A percentile compares a stretch with the other conserved stretches of the same genome.
phyloP scores from a whole-genome alignment of 1,140 invertebrate genomes.

The Penaeus chinensis region DNA sequence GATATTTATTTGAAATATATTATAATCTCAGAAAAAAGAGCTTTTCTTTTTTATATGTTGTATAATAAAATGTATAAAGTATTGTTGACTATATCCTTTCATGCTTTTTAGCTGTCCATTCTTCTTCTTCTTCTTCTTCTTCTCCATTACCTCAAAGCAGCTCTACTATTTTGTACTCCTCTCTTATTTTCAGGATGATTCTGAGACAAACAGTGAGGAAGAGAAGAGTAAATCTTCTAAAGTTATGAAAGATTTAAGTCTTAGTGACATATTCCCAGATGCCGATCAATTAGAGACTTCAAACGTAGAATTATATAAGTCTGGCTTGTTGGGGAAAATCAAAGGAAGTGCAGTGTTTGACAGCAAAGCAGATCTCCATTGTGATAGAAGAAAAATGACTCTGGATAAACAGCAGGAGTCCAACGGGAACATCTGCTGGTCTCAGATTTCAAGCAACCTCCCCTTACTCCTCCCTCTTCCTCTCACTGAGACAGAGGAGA shows the following conservation, averaged over 20 bases:
- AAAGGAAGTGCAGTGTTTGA: neutral
- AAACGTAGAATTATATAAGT: neutral
- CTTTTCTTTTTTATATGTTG: too few species aligned
- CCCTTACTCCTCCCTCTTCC: constrained; percentile 23
- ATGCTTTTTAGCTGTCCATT: neutral
- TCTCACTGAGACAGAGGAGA: constrained; percentile 3
- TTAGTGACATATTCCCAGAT: constrained; percentile 30
- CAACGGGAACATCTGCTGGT: neutral
- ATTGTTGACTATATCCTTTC: neutral
- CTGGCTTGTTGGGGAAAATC: neutral
- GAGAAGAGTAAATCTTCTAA: too few species aligned
- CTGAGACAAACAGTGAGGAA: too few species aligned
- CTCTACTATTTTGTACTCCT: too few species aligned
- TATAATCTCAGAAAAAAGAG: too few species aligned
- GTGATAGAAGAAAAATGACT: neutral
- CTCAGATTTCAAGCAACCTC: neutral
- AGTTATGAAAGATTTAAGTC: constrained; percentile 11
- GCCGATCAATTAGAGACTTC: neutral
- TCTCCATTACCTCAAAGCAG: too few species aligned
- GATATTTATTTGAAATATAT: too few species aligned
- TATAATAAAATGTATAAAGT: too few species aligned
- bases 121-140: neutral
- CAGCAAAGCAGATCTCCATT: neutral
- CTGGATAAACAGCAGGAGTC: neutral
- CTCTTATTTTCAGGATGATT: too few species aligned